These are phyloP conservation scores for Pitangus sulphuratus DNA, from an alignment of 2,797 vertebrate genomes.

Conservation along the genomic window DNA sequence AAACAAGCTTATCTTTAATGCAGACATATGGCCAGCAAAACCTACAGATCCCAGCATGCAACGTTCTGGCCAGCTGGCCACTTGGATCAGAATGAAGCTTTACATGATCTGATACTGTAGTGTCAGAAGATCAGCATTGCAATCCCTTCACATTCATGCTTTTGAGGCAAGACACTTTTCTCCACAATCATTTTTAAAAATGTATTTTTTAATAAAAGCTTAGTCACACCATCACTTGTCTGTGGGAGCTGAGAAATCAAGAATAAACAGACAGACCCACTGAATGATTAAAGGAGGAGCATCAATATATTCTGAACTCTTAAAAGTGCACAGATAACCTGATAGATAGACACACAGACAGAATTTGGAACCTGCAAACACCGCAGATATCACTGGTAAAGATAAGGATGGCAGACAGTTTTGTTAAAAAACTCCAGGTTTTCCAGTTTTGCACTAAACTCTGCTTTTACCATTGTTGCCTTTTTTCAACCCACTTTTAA, in stretches of 20 bases:
- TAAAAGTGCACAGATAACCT: conserved; percentile 24
- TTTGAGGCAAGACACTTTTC: not conserved
- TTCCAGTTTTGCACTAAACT: conserved; percentile 3
- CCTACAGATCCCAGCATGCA: conserved; percentile 62
- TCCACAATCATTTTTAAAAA: not conserved
- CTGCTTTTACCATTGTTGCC: conserved; percentile 10
- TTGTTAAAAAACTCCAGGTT: conserved; percentile 18
- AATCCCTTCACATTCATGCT: not conserved
- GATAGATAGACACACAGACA: not conserved
- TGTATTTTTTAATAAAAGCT: not conserved
- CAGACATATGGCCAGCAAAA: conserved; percentile 63
- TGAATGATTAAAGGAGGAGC: not conserved
- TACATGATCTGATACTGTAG: not conserved
- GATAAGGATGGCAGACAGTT: conserved; percentile 12
- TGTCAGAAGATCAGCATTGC: conserved; percentile 13
- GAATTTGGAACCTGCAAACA: conserved; percentile 17
- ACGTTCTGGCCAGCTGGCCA: conserved; percentile 31
- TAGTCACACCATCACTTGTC: not conserved
- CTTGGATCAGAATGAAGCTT: conserved; percentile 28
- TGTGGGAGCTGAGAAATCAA: not conserved
- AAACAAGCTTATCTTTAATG: conserved; percentile 68
- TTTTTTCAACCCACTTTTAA: conserved; percentile 24
- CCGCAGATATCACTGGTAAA: not conserved
- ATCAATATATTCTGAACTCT: not conserved
- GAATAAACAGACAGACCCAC: not conserved